Conservation (phyloP, 2,888 invertebrate genomes). For the Incurvaria masculella region DNA sequence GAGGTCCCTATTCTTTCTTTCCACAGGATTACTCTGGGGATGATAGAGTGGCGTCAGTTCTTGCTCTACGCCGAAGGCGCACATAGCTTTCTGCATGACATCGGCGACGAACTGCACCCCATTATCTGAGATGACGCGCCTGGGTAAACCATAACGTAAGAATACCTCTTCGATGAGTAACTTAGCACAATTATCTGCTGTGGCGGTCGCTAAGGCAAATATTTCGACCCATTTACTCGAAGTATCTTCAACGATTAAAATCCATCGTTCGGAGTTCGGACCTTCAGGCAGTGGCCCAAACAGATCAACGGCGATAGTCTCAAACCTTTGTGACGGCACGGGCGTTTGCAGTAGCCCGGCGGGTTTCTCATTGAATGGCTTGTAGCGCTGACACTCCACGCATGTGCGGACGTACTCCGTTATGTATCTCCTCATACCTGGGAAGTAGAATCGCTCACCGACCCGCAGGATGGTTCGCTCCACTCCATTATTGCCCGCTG, state of each 20-base stretch:
- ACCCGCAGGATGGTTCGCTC: conserved; percentile 7
- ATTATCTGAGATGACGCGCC: conserved; percentile 26
- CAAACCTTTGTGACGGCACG: conserved; percentile 8
- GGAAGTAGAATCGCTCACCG: conserved; percentile 11
- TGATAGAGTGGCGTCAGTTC: conserved; percentile 22
- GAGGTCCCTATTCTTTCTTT: conserved; percentile 19
- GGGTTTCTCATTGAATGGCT: conserved; percentile 12
- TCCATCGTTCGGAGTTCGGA: conserved; percentile 11
- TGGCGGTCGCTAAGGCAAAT: conserved; percentile 17
- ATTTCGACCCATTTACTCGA: conserved; percentile 19
- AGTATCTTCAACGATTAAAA: conserved; percentile 18
- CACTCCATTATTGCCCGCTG: conserved; percentile 13
- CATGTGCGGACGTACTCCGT: conserved; percentile 13
- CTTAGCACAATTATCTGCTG: conserved; percentile 18
- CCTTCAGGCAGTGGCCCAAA: conserved; percentile 19
- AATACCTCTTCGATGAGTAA: conserved; percentile 23
- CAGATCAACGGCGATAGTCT: conserved; percentile 19
- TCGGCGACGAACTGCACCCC: conserved; percentile 24
- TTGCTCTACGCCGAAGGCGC: conserved; percentile 19
- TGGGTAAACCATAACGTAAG: conserved; percentile 23
- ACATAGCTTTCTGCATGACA: conserved; percentile 23
- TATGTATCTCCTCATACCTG: conserved; percentile 12
- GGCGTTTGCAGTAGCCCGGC: conserved; percentile 13
- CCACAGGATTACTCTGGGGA: conserved; percentile 23
- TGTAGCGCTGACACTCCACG: conserved; percentile 16